Conservation (phyloP, 2,888 invertebrate species). For the Pammene fasciana region DNA sequence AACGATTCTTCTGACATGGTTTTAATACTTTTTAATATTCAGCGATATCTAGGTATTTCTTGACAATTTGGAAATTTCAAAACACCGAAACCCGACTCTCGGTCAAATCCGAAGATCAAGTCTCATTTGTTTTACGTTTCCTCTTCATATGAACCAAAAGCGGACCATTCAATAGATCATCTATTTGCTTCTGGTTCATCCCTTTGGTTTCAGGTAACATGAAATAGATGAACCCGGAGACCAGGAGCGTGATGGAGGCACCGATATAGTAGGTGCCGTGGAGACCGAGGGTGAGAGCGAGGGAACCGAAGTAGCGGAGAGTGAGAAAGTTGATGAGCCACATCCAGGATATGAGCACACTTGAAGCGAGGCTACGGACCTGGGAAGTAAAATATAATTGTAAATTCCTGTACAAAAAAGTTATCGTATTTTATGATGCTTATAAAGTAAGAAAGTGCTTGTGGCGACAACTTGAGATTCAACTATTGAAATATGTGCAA, state of each 20-base stretch:
- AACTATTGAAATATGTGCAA: too few relatives aligned
- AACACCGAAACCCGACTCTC: conserved; percentile 21
- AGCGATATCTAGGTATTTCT: not conserved
- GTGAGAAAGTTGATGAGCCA: conserved; percentile 76
- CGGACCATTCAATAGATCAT: conserved; percentile 65
- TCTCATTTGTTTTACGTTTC: conserved; percentile 45
- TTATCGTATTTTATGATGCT: too few relatives aligned
- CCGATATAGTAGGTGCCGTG: conserved; percentile 75
- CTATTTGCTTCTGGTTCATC: conserved; percentile 67
- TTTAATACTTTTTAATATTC: not conserved
- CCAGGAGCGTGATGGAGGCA: conserved; percentile 68
- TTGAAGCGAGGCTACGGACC: conserved; percentile 76
- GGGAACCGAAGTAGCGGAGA: conserved; percentile 72
- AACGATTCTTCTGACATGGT: not conserved
- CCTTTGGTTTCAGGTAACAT: conserved; percentile 72
- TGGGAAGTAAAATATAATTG: conserved; percentile 45
- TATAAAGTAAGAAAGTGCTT: conserved; percentile 5
- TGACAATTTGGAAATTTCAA: not conserved
- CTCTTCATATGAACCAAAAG: conserved; percentile 55
- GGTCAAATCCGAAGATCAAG: conserved; percentile 22
- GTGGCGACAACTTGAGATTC: too few relatives aligned
- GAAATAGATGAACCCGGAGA: conserved; percentile 65
- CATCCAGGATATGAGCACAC: conserved; percentile 76
- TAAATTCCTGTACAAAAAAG: too few relatives aligned
- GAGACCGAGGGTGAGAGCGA: conserved; percentile 68